Percentiles rank a stretch among this genome's conserved stretches.
Evolutionary conservation across 2,113 vertebrate species (phyloP).

Genomic region (Aphelocoma coerulescens): DNA sequence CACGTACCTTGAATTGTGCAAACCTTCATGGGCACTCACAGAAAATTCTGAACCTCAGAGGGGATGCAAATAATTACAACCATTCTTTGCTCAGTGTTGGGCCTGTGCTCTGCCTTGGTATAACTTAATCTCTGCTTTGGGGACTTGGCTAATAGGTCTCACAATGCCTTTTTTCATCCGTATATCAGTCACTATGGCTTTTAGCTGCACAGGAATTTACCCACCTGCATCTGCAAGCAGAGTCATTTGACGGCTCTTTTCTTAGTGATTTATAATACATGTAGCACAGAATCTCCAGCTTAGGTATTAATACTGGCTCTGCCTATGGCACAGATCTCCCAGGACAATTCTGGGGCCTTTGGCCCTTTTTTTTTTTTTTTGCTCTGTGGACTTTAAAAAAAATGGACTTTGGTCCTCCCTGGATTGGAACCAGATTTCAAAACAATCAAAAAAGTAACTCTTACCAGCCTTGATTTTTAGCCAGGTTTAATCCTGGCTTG

Average conservation of each 20-base stretch:
- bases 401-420: not conserved
- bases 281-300: not conserved
- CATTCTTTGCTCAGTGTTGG: not conserved
- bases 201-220: not conserved
- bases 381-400: not conserved
- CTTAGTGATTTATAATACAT: not conserved
- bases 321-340: not conserved
- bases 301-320: not conserved
- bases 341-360: not conserved
- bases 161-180: not conserved
- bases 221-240: not conserved
- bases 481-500: not conserved
- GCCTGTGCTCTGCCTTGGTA: not conserved
- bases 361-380: not conserved
- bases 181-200: not conserved
- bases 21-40: not conserved
- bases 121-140: not conserved
- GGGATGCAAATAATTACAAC: not conserved
- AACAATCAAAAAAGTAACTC: not conserved
- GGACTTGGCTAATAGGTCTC: not conserved
- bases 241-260: not conserved
- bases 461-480: not conserved
- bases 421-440: not conserved
- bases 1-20: not conserved
- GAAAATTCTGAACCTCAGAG: not conserved